phyloP scores from a whole-genome alignment of 1,140 invertebrate species.

The Pteromalus puparum region DNA sequence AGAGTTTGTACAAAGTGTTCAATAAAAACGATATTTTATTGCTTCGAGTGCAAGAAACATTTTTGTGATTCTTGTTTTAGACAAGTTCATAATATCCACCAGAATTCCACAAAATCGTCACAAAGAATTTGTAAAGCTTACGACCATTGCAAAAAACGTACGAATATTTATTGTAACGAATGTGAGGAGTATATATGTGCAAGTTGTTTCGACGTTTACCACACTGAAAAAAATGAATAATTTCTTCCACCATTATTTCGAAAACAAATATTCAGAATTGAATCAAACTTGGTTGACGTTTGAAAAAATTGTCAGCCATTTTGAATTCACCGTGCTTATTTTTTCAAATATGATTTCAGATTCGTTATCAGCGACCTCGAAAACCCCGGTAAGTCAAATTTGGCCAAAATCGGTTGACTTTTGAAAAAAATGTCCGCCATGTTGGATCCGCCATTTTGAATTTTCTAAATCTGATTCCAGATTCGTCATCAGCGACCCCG shows the following conservation, averaged over 20 bases:
- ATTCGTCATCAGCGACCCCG: too few species aligned
- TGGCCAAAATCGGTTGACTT: too few species aligned
- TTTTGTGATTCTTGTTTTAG: neutral
- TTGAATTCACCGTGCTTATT: conserved; percentile 12
- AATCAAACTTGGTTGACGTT: conserved; percentile 18
- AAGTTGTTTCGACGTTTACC: conserved; percentile 20
- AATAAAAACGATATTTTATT: too few species aligned
- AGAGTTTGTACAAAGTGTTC: neutral
- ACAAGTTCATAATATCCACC: neutral
- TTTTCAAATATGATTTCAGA: neutral
- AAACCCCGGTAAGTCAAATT: too few species aligned
- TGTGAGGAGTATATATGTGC: conserved; percentile 29
- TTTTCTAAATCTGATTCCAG: too few species aligned
- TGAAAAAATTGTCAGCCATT: conserved; percentile 13
- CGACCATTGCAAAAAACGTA: conserved; percentile 14
- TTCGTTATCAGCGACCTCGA: too few species aligned
- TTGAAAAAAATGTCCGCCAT: too few species aligned
- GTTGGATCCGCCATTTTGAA: too few species aligned
- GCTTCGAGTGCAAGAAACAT: neutral
- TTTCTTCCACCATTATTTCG: conserved; percentile 5
- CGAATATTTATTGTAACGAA: conserved; percentile 10
- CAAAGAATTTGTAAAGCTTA: conserved; percentile 22
- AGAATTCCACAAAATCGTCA: conserved; percentile 21
- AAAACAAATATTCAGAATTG: conserved; percentile 16
- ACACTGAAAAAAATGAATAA: conserved; percentile 14